Conservation (phyloP, 2,113 vertebrate species). For the Grallaria varia region DNA sequence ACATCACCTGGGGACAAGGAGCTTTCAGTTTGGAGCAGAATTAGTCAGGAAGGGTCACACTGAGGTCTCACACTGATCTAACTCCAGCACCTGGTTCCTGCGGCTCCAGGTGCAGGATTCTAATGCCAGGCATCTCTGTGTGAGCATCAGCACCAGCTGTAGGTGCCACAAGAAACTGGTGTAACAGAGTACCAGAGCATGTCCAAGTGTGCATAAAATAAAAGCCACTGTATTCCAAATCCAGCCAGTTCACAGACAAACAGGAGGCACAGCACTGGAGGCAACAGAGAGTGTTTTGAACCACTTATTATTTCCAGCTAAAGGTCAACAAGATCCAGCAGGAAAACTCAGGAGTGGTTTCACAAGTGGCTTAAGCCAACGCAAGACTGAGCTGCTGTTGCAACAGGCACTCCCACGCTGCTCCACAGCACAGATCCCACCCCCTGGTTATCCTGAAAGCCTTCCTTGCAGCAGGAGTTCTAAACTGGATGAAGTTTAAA, state of each 20-base stretch:
- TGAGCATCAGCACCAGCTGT: neutral
- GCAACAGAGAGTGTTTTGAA: neutral
- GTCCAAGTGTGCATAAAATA: neutral
- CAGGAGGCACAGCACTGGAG: neutral
- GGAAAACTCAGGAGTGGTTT: neutral
- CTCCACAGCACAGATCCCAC: neutral
- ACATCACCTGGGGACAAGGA: neutral
- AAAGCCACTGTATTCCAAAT: neutral
- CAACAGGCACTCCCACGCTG: neutral
- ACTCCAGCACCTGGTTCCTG: neutral
- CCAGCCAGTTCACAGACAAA: neutral
- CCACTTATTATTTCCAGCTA: neutral
- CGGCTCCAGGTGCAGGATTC: neutral
- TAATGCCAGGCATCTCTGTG: neutral
- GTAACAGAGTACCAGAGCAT: neutral
- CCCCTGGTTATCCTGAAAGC: neutral
- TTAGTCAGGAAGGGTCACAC: neutral
- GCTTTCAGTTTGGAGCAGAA: accelerated
- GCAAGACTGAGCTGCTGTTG: neutral
- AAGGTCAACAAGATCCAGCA: neutral
- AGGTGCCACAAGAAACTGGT: neutral
- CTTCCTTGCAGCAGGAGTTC: neutral
- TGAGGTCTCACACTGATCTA: neutral
- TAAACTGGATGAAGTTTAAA: neutral
- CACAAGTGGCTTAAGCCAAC: neutral